A percentile compares a stretch with the other conserved stretches of the same genome.
phyloP scores from a whole-genome alignment of 2,888 invertebrate genomes.

The Eristalis pertinax region DNA sequence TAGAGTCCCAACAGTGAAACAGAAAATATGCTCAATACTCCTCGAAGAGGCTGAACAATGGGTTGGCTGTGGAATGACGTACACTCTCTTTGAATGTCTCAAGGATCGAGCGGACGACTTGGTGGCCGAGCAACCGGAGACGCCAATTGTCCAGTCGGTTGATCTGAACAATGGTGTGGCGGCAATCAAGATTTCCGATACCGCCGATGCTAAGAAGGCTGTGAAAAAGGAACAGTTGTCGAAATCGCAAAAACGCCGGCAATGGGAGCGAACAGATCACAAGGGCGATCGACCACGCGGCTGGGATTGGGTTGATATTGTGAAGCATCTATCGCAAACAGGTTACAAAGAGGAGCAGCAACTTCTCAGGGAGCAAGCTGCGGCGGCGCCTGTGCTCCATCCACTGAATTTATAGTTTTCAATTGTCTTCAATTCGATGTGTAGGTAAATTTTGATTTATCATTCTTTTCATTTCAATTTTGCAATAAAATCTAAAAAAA shows the following conservation, averaged over 20 bases:
- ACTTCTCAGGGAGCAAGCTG: slow-evolving; percentile 35
- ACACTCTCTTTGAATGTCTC: slow-evolving; percentile 94
- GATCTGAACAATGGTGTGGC: slow-evolving; percentile 76
- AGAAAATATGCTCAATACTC: slow-evolving; percentile 85
- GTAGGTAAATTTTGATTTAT: slow-evolving; percentile 49
- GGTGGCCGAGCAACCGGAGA: slow-evolving; percentile 87
- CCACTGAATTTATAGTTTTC: slow-evolving; percentile 75
- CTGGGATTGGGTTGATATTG: slow-evolving; percentile 97
- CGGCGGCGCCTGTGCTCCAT: slow-evolving; percentile 72
- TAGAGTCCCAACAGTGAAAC: slow-evolving; percentile 87
- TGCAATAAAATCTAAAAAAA: slow-evolving; percentile 55
- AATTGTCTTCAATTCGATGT: background rate
- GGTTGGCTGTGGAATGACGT: slow-evolving; percentile 96
- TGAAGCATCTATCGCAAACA: slow-evolving; percentile 96
- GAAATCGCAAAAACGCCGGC: slow-evolving; percentile 94
- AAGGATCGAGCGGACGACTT: slow-evolving; percentile 91
- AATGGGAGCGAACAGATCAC: slow-evolving; percentile 92
- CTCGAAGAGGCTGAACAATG: slow-evolving; percentile 89
- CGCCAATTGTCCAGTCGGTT: slow-evolving; percentile 70
- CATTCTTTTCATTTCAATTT: slow-evolving; percentile 46
- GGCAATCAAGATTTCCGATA: slow-evolving; percentile 79
- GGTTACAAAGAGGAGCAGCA: slow-evolving; percentile 78
- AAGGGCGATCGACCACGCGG: slow-evolving; percentile 94
- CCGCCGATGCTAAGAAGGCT: slow-evolving; percentile 82
- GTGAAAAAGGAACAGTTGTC: slow-evolving; percentile 92